Evolutionary conservation across 1,140 invertebrate genomes (phyloP).

Genomic region (Hyles vespertilio): DNA sequence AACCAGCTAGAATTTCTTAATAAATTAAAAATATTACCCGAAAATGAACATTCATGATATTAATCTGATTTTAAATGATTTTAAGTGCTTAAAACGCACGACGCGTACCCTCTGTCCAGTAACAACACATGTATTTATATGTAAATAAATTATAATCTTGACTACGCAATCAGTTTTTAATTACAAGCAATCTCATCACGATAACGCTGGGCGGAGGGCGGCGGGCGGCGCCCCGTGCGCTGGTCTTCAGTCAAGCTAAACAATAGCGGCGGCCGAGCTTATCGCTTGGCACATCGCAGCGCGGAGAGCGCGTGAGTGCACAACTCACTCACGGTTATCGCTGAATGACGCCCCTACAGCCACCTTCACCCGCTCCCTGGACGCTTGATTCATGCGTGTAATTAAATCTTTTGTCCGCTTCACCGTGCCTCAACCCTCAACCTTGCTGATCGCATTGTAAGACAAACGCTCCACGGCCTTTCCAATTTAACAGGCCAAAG

Average conservation of each 20-base stretch:
- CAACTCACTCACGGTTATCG: constrained; percentile 48
- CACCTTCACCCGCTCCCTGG: constrained; percentile 29
- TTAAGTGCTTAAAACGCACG: too few relatives aligned
- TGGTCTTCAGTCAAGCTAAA: constrained; percentile 35
- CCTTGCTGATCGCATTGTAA: constrained; percentile 46
- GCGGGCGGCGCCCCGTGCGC: constrained; percentile 26
- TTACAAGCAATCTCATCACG: constrained; percentile 42
- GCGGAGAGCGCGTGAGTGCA: constrained; percentile 40
- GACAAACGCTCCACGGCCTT: constrained; percentile 36
- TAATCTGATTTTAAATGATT: too few relatives aligned
- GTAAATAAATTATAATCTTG: too few relatives aligned
- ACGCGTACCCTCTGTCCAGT: too few relatives aligned
- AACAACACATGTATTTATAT: too few relatives aligned
- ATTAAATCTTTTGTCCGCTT: constrained; percentile 72
- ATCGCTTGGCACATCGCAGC: constrained; percentile 42
- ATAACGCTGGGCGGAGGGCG: constrained; percentile 42
- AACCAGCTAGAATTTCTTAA: too few relatives aligned
- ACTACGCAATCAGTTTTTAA: constrained; percentile 21
- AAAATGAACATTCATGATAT: too few relatives aligned
- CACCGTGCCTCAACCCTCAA: constrained; percentile 39
- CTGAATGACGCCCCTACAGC: constrained; percentile 29
- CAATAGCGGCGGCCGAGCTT: constrained; percentile 44
- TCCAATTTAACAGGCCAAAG: constrained; percentile 45
- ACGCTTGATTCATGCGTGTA: constrained; percentile 72
- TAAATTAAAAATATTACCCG: too few relatives aligned